These are phyloP conservation scores for Mesorhabditis spiculigera DNA, from an alignment of 2,888 invertebrate genomes.

Conservation along the genomic window DNA sequence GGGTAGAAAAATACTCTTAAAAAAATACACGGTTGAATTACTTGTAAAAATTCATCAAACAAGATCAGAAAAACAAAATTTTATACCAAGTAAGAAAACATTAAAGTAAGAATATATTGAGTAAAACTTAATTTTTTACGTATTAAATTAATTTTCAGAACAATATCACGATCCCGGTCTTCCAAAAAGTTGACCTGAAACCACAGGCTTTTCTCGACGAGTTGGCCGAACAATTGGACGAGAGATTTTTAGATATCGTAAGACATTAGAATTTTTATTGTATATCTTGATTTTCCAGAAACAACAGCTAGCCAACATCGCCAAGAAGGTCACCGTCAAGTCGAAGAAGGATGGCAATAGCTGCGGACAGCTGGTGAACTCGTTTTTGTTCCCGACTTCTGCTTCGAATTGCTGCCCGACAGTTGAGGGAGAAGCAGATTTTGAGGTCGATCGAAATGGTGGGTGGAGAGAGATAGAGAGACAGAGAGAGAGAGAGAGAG, in stretches of 20 bases:
- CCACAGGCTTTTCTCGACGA: background rate
- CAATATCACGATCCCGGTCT: background rate
- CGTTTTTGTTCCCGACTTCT: background rate
- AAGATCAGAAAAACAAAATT: no score
- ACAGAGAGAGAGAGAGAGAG: no score
- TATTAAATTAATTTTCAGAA: background rate
- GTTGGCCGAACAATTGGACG: background rate
- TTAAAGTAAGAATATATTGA: no score
- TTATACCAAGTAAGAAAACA: no score
- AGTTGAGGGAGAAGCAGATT: background rate
- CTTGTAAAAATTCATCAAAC: no score
- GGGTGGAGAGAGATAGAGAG: background rate
- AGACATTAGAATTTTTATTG: no score
- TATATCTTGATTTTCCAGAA: background rate
- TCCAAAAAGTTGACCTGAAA: background rate
- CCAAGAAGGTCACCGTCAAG: background rate
- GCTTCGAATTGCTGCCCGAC: background rate
- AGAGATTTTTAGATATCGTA: background rate
- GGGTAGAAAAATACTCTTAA: background rate
- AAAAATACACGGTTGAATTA: no score
- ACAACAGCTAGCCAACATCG: background rate
- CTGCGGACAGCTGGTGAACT: background rate
- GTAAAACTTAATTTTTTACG: no score
- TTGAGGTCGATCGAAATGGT: background rate
- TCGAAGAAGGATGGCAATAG: background rate